These are phyloP conservation scores for Atherinosoma microstoma DNA, from an alignment of 2,797 vertebrate species.

Conservation along the genomic window DNA sequence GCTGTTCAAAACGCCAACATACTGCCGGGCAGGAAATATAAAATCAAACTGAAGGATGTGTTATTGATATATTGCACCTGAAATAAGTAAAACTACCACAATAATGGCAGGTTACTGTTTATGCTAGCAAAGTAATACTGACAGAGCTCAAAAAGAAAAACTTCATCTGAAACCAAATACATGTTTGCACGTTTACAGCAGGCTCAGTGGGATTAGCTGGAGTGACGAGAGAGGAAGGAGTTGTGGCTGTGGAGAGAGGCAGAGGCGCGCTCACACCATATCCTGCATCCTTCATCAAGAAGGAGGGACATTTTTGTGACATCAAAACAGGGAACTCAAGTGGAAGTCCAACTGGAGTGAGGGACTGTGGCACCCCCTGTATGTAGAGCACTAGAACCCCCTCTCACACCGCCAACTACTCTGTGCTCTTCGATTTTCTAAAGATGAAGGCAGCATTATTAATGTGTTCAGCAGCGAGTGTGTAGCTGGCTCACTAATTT, in stretches of 20 bases:
- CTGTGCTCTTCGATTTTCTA: conserved; percentile 15
- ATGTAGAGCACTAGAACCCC: conserved; percentile 40
- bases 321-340: conserved; percentile 26
- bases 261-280: conserved; percentile 8
- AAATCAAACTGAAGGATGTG: conserved; percentile 6
- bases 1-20: conserved; percentile 52
- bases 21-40: conserved; percentile 4
- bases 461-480: conserved; percentile 26
- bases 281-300: conserved; percentile 14
- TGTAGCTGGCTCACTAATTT: conserved; percentile 51
- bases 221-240: conserved; percentile 16
- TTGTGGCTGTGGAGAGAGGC: conserved; percentile 12
- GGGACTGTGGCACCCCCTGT: conserved; percentile 36
- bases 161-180: conserved; percentile 18
- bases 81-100: conserved; percentile 43
- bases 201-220: conserved; percentile 20
- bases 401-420: conserved; percentile 10
- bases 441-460: conserved; percentile 44
- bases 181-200: conserved; percentile 49
- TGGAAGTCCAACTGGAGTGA: conserved; percentile 24
- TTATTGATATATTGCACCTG: conserved; percentile 49
- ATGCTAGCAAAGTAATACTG: conserved; percentile 48
- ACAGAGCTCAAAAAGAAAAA: conserved; percentile 31
- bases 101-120: conserved; percentile 33
- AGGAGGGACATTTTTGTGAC: conserved; percentile 27